phyloP scores from a whole-genome alignment of 2,113 vertebrate genomes.

The Rhineura floridana region DNA sequence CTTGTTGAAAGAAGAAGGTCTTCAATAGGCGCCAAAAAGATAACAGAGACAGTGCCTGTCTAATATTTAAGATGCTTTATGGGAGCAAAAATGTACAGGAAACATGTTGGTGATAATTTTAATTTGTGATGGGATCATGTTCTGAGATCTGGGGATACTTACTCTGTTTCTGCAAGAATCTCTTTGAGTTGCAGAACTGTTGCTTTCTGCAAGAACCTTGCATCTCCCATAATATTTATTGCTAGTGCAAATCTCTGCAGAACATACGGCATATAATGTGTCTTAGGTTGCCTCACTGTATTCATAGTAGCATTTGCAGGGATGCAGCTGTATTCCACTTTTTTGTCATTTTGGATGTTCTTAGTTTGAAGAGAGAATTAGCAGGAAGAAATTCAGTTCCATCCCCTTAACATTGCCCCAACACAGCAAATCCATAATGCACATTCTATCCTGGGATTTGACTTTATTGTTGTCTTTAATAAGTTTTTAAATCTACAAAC shows the following conservation, averaged over 20 bases:
- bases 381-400: constrained; percentile 11
- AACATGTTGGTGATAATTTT: not conserved
- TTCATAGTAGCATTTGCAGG: not conserved
- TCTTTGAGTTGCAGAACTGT: not conserved
- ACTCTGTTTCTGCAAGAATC: not conserved
- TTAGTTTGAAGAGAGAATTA: constrained; percentile 18
- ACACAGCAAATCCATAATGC: constrained; percentile 24
- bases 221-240: not conserved
- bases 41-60: no score
- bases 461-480: constrained; percentile 50
- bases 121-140: not conserved
- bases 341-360: constrained; percentile 20
- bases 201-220: not conserved
- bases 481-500: constrained; percentile 24
- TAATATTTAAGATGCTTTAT: not conserved
- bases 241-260: not conserved
- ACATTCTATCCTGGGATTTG: not conserved
- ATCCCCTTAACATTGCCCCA: constrained; percentile 12
- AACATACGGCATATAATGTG: not conserved
- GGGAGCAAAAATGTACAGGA: not conserved
- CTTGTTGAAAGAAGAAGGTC: no score
- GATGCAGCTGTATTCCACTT: constrained; percentile 23
- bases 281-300: not conserved
- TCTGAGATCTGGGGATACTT: not conserved
- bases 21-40: no score